A percentile compares a stretch with the other conserved stretches of the same genome.
These are phyloP conservation scores for Heliothis subflexa DNA, from an alignment of 1,140 invertebrate species.

Conservation along the genomic window DNA sequence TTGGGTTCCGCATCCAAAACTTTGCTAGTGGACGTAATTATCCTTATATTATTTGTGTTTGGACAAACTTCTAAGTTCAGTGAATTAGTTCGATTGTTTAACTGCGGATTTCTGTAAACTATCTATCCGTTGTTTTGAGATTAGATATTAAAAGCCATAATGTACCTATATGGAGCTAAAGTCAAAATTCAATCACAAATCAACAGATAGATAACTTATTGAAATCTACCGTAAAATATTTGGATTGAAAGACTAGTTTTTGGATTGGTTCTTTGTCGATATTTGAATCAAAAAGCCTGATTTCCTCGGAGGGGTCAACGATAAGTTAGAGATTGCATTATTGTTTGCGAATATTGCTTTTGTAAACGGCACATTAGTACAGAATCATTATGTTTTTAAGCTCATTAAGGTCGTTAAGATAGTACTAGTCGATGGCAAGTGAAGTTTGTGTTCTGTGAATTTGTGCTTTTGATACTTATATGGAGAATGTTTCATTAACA, in stretches of 20 bases:
- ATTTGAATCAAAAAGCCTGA: conserved; percentile 11
- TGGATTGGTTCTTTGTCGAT: background rate
- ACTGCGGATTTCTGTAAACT: background rate
- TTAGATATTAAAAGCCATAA: too few species aligned
- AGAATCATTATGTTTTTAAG: background rate
- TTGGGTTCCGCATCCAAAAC: conserved; percentile 27
- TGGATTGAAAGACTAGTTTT: background rate
- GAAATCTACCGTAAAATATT: too few species aligned
- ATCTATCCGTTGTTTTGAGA: too few species aligned
- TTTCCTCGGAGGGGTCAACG: background rate
- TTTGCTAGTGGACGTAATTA: conserved; percentile 27
- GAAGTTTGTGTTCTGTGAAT: background rate
- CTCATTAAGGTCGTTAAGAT: background rate
- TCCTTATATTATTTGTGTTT: conserved; percentile 32
- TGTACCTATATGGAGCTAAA: too few species aligned
- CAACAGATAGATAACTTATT: too few species aligned
- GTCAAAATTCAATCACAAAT: too few species aligned
- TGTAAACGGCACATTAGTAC: background rate
- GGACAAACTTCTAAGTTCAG: conserved; percentile 9
- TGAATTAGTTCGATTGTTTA: conserved; percentile 20
- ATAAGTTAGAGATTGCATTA: background rate
- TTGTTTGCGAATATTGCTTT: background rate
- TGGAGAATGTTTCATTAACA: background rate
- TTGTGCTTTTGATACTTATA: background rate
- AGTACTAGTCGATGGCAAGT: background rate